Evolutionary conservation across 2,113 vertebrate genomes (phyloP).

Genomic region (Trematocara marginatum): DNA sequence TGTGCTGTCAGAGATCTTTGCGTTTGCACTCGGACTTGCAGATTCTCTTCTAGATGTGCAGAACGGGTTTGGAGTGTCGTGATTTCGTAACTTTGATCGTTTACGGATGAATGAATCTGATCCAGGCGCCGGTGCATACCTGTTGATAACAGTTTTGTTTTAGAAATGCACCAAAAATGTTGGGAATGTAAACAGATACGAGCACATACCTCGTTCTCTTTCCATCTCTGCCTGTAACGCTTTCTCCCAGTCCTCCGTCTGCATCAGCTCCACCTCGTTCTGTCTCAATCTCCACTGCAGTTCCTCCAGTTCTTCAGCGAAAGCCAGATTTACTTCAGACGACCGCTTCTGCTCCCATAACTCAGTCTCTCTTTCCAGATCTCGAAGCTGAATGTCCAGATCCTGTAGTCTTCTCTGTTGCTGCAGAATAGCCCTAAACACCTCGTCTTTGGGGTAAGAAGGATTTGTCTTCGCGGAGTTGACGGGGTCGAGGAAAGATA

Average conservation of each 20-base stretch:
- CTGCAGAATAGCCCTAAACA: constrained; percentile 73
- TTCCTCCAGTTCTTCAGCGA: neutral
- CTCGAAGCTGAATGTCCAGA: constrained; percentile 68
- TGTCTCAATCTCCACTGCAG: constrained; percentile 69
- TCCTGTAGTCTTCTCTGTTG: constrained; percentile 76
- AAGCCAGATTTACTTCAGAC: neutral
- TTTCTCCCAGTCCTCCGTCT: constrained; percentile 76
- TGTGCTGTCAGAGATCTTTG: constrained; percentile 14
- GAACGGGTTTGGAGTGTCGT: constrained; percentile 67
- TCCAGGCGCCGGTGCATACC: constrained; percentile 72
- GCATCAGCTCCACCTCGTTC: constrained; percentile 74
- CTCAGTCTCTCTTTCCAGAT: constrained; percentile 70
- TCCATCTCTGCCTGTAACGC: constrained; percentile 77
- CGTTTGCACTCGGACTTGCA: constrained; percentile 58
- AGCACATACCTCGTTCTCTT: constrained; percentile 65
- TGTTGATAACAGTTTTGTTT: neutral
- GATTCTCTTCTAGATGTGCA: constrained; percentile 73
- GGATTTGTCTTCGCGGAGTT: neutral
- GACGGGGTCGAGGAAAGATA: neutral
- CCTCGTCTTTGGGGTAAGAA: constrained; percentile 70
- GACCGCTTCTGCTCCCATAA: constrained; percentile 51
- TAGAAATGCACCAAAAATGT: neutral
- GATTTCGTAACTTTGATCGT: constrained; percentile 72
- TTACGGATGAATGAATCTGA: constrained; percentile 70
- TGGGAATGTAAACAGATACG: neutral